phyloP scores from a whole-genome alignment of 2,113 vertebrate species.

The Oncorhynchus clarkii region DNA sequence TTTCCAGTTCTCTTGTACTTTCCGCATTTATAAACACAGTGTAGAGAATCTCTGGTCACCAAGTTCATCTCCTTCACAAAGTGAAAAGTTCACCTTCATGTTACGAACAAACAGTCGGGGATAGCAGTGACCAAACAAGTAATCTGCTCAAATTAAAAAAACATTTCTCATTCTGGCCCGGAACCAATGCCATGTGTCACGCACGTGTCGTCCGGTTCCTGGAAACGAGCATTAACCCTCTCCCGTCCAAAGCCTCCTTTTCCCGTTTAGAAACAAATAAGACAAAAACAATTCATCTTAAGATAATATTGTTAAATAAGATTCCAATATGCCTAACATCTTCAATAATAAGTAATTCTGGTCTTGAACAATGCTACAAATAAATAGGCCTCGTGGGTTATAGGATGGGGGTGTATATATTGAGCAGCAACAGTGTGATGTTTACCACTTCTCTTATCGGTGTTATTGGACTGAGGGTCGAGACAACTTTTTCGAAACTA shows the following conservation, averaged over 20 bases:
- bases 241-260: not conserved
- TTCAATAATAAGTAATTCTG: too few relatives aligned
- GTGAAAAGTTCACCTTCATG: not conserved
- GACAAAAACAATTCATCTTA: too few relatives aligned
- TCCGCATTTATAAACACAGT: constrained; percentile 80
- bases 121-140: not conserved
- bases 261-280: not conserved
- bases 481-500: not conserved
- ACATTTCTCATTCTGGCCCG: not conserved
- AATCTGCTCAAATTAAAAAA: not conserved
- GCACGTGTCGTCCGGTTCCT: constrained; percentile 63
- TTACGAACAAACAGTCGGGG: not conserved
- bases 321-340: too few relatives aligned
- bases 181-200: constrained; percentile 53
- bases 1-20: constrained; percentile 75
- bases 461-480: too few relatives aligned
- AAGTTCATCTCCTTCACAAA: not conserved
- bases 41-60: constrained; percentile 26
- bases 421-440: too few relatives aligned
- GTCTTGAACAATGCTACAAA: too few relatives aligned
- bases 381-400: too few relatives aligned
- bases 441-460: too few relatives aligned
- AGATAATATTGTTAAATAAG: too few relatives aligned
- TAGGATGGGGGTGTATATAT: too few relatives aligned
- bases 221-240: constrained; percentile 55